These are phyloP conservation scores for Holotrichia oblita DNA, from an alignment of 1,140 invertebrate genomes.

Conservation along the genomic window DNA sequence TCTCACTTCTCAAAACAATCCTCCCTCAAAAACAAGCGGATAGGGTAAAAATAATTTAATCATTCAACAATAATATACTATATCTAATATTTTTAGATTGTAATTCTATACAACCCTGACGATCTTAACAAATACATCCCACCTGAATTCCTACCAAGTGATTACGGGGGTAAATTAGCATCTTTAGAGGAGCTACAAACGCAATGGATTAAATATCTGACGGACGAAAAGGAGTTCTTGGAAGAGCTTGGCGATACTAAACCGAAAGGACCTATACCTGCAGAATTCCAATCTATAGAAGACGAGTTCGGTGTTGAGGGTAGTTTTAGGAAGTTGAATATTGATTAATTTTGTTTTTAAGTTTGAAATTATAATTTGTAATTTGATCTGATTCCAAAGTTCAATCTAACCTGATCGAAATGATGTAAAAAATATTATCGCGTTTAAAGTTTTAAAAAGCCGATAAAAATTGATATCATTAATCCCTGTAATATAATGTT, in stretches of 20 bases:
- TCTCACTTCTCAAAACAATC: neutral
- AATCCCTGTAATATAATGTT: no score
- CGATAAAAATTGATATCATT: no score
- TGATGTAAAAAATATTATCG: no score
- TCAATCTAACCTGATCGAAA: no score
- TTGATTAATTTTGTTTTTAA: neutral
- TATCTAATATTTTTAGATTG: neutral
- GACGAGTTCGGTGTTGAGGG: neutral
- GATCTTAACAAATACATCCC: neutral
- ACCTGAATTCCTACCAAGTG: neutral
- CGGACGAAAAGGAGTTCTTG: constrained; percentile 42
- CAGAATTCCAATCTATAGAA: constrained; percentile 5
- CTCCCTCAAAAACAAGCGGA: neutral
- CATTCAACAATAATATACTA: no score
- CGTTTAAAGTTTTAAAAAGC: no score
- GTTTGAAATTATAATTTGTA: no score
- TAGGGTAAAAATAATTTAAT: neutral
- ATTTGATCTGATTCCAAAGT: no score
- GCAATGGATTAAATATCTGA: constrained; percentile 44
- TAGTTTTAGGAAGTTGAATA: constrained; percentile 18
- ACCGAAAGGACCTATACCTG: constrained; percentile 36
- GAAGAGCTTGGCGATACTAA: constrained; percentile 40
- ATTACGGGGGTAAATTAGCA: neutral
- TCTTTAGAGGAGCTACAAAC: constrained; percentile 25
- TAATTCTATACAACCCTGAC: neutral